Evolutionary conservation across 2,113 vertebrate species (phyloP).

Genomic region (Lamprotornis superbus): DNA sequence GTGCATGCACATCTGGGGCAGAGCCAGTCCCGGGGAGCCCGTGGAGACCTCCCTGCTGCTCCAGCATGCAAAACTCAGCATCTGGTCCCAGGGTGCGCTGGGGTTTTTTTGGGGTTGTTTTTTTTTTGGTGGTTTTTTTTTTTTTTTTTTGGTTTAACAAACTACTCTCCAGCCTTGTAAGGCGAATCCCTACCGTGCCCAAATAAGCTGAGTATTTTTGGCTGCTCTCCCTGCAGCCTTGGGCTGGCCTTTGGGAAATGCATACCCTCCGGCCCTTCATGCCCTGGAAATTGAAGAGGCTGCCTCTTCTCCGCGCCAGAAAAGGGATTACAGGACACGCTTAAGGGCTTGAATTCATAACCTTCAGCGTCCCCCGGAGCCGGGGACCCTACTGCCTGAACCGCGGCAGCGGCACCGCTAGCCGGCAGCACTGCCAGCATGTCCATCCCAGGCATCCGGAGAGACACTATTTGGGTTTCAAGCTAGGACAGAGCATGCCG

Average conservation of each 20-base stretch:
- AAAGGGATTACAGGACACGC: constrained; percentile 45
- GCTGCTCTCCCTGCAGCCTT: not conserved
- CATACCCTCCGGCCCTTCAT: not conserved
- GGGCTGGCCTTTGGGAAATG: constrained; percentile 41
- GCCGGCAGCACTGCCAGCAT: not conserved
- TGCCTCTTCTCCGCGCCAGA: not conserved
- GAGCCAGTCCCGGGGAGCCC: not conserved
- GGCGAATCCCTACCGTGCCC: not conserved
- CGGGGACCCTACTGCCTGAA: not conserved
- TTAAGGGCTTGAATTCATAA: constrained; percentile 35
- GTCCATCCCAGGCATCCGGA: not conserved
- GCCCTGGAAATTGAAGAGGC: constrained; percentile 48
- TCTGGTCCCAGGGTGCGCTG: not conserved
- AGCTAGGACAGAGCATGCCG: not conserved
- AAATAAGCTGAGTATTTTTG: constrained; percentile 53
- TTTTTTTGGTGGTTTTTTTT: not conserved
- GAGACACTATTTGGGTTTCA: not conserved
- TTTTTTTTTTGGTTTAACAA: not conserved
- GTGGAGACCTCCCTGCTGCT: fast-evolving
- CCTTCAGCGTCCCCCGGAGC: not conserved
- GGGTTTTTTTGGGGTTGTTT: not conserved
- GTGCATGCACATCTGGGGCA: not conserved
- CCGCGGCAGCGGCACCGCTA: not conserved
- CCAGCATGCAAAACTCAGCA: not conserved
- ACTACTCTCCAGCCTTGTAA: constrained; percentile 32